phyloP scores from a whole-genome alignment of 1,140 invertebrate species.

The Caerostris darwini region DNA sequence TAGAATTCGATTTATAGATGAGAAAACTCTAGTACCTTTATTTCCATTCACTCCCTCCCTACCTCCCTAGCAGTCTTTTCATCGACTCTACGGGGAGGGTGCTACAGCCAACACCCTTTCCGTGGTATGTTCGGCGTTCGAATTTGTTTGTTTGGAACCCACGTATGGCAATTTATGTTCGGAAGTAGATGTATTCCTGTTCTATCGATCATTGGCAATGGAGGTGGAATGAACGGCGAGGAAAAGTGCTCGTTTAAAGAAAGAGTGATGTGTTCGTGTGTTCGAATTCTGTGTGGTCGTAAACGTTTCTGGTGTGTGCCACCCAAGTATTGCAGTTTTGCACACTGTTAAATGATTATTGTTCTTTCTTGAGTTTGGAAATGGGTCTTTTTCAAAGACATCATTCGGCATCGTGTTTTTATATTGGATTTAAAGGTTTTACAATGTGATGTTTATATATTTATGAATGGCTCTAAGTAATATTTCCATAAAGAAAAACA shows the following conservation, averaged over 20 bases:
- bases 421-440: too few relatives aligned
- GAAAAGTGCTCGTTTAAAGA: constrained; percentile 2
- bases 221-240: not conserved
- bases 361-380: too few relatives aligned
- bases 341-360: too few relatives aligned
- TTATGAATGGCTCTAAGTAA: too few relatives aligned
- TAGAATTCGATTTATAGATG: constrained; percentile 31
- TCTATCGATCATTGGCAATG: not conserved
- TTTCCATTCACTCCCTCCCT: not conserved
- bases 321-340: not conserved
- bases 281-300: not conserved
- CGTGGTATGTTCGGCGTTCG: not conserved
- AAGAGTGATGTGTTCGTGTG: not conserved
- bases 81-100: constrained; percentile 2
- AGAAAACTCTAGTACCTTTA: constrained; percentile 27
- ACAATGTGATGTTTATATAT: too few relatives aligned
- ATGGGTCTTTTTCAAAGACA: too few relatives aligned
- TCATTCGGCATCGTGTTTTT: too few relatives aligned
- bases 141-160: not conserved
- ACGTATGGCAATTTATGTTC: constrained; percentile 23
- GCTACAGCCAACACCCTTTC: not conserved
- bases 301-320: not conserved
- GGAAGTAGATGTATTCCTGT: constrained; percentile 10
- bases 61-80: not conserved
- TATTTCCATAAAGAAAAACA: too few relatives aligned